A percentile compares a stretch with the other conserved stretches of the same genome.
Evolutionary conservation across 2,113 vertebrate species (phyloP).

Genomic region (Erythrolamprus reginae): DNA sequence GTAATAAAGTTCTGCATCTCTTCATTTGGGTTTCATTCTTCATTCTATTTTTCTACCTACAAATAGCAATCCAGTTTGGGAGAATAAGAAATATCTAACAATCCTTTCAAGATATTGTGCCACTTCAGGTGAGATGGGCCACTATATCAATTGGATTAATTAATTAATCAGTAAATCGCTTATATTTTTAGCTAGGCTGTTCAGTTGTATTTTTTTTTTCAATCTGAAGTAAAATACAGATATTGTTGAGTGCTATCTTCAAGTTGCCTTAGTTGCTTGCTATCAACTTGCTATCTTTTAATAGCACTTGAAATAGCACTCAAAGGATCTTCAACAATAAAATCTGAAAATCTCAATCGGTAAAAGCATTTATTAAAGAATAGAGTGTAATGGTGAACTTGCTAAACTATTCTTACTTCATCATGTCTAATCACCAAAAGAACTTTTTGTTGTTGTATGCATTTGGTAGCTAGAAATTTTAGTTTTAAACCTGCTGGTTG

Average conservation of each 20-base stretch:
- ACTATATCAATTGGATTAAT: no score
- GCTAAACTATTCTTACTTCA: background rate
- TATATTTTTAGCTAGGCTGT: background rate
- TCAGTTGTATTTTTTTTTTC: background rate
- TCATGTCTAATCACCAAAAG: background rate
- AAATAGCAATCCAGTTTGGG: background rate
- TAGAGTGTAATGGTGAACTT: background rate
- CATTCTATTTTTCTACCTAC: background rate
- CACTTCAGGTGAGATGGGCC: no score
- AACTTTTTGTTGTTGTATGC: background rate
- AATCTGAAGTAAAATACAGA: background rate
- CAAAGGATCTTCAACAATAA: background rate
- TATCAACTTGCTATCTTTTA: background rate
- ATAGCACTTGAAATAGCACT: background rate
- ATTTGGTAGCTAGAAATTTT: background rate
- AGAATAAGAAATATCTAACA: background rate
- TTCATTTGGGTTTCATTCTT: background rate
- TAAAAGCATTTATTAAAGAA: background rate
- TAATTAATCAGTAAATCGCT: no score
- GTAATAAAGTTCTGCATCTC: background rate
- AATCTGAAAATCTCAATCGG: background rate
- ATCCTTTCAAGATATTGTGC: background rate
- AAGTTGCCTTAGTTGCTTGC: background rate
- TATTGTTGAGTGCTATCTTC: background rate
- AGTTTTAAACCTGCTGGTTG: background rate